phyloP scores from a whole-genome alignment of 2,797 vertebrate species.

The Myripristis murdjan region DNA sequence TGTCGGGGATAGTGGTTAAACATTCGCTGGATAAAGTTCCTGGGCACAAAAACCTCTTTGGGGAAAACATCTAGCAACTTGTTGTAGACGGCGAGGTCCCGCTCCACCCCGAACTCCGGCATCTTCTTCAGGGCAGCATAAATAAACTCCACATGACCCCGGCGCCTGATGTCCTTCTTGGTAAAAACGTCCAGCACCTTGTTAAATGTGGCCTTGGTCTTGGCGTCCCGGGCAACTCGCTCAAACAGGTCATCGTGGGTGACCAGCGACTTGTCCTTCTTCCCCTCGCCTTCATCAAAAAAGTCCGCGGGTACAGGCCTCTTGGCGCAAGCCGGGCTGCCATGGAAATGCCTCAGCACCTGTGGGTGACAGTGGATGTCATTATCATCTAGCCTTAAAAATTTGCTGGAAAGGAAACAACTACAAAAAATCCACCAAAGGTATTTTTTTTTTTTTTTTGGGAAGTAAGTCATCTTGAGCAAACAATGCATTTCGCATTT shows the following conservation, averaged over 20 bases:
- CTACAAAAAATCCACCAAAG: no score
- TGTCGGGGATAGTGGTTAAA: conserved; percentile 93
- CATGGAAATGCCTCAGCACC: conserved; percentile 69
- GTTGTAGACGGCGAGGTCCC: conserved; percentile 89
- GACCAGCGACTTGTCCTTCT: conserved; percentile 54
- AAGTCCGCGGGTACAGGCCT: conserved; percentile 26
- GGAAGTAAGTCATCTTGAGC: no score
- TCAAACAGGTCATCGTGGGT: conserved; percentile 82
- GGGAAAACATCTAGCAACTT: conserved; percentile 92
- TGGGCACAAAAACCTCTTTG: conserved; percentile 92
- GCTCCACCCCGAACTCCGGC: conserved; percentile 89
- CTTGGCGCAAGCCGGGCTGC: conserved; percentile 51
- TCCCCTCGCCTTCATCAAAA: conserved; percentile 14
- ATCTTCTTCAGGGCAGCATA: conserved; percentile 92
- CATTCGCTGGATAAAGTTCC: conserved; percentile 89
- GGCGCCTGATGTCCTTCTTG: conserved; percentile 82
- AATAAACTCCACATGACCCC: conserved; percentile 93
- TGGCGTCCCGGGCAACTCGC: conserved; percentile 48
- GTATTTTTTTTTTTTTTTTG: no score
- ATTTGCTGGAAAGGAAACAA: no score
- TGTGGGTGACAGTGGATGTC: conserved; percentile 31
- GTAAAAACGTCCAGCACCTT: conserved; percentile 84
- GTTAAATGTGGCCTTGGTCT: conserved; percentile 85
- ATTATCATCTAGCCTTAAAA: no score
- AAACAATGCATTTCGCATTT: no score